phyloP scores from a whole-genome alignment of 2,888 invertebrate genomes.

The Julus scanicus region DNA sequence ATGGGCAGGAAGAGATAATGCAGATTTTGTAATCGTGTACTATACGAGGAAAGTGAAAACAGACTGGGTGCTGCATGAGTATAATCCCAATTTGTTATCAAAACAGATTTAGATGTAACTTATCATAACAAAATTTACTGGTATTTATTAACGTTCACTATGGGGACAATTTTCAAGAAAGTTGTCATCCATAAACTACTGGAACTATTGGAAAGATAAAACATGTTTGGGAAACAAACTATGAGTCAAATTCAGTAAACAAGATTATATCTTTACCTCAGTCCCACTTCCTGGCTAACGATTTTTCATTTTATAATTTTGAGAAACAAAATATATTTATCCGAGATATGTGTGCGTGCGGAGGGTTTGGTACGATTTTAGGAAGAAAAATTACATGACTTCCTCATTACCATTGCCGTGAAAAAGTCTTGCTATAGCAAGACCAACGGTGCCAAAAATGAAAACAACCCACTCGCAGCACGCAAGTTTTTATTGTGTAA shows the following conservation, averaged over 20 bases:
- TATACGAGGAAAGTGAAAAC: not conserved
- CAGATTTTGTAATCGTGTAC: not conserved
- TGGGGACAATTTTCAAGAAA: no score
- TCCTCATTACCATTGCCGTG: slow-evolving; percentile 16
- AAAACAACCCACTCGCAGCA: not conserved
- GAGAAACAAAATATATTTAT: not conserved
- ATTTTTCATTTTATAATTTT: not conserved
- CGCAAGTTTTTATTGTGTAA: slow-evolving; percentile 25
- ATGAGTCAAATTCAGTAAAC: no score
- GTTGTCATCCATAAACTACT: no score
- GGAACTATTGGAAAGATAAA: no score
- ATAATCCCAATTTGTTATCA: not conserved
- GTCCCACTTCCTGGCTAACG: not conserved
- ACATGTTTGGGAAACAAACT: no score
- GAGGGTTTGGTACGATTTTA: not conserved
- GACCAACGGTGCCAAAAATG: not conserved
- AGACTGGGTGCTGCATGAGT: not conserved
- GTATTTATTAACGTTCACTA: no score
- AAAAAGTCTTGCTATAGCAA: not conserved
- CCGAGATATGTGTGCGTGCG: not conserved
- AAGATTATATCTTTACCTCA: no score
- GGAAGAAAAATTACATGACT: not conserved
- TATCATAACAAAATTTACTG: no score
- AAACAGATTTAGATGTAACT: no score
- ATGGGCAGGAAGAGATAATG: not conserved